Evolutionary conservation across 2,888 invertebrate species (phyloP).

Genomic region (Leptodirus hochenwartii): DNA sequence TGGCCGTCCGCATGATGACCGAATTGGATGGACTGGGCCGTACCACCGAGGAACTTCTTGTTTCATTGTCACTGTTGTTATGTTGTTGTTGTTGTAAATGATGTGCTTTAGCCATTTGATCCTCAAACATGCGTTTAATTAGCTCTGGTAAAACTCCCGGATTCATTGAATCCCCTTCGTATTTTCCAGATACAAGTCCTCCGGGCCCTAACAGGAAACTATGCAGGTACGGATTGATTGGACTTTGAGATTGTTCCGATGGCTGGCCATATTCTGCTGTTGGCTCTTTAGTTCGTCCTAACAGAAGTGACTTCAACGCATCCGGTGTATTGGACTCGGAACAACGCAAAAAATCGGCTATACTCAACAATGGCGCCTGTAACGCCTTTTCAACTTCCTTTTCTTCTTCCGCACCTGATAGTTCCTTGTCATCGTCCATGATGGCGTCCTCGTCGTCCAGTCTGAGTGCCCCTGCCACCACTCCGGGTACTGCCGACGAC

Average conservation of each 20-base stretch:
- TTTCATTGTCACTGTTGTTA: neutral
- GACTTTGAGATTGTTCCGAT: slow-evolving; percentile 2
- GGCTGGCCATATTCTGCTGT: slow-evolving; percentile 1
- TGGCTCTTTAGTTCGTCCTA: slow-evolving; percentile 15
- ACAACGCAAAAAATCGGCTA: slow-evolving; percentile 39
- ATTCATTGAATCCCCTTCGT: too few species aligned
- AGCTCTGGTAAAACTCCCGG: too few species aligned
- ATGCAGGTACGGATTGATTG: too few species aligned
- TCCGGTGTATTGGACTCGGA: slow-evolving; percentile 33
- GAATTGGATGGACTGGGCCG: slow-evolving; percentile 28
- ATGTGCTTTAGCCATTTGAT: too few species aligned
- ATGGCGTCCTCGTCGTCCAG: slow-evolving; percentile 32
- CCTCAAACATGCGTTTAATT: too few species aligned
- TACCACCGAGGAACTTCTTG: slow-evolving; percentile 11
- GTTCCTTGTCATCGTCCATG: slow-evolving; percentile 38
- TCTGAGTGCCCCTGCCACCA: too few species aligned
- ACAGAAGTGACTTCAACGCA: slow-evolving; percentile 32
- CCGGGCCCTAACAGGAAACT: too few species aligned
- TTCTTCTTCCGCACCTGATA: slow-evolving; percentile 38
- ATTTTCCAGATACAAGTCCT: too few species aligned
- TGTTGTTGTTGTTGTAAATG: slow-evolving; percentile 2
- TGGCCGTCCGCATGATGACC: slow-evolving; percentile 21
- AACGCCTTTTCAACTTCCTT: slow-evolving; percentile 39
- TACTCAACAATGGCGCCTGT: slow-evolving; percentile 34
- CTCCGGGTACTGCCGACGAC: slow-evolving; percentile 20